Conservation (phyloP, 2,888 invertebrate genomes). For the Zootermopsis nevadensis region DNA sequence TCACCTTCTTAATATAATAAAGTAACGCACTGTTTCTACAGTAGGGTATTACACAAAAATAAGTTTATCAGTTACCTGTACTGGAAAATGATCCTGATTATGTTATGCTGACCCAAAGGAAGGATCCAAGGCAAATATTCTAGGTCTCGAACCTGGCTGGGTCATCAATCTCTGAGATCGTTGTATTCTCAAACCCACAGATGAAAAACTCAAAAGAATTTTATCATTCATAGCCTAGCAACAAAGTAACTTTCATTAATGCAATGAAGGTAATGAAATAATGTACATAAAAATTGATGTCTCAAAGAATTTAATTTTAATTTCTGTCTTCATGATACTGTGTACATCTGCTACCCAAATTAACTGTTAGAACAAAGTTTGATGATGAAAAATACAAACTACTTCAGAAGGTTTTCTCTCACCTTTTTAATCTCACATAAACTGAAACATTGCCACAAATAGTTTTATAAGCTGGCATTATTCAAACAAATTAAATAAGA, state of each 20-base stretch:
- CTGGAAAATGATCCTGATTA: conserved; percentile 80
- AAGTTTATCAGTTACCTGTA: conserved; percentile 87
- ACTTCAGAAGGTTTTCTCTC: neutral
- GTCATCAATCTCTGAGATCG: conserved; percentile 88
- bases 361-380: neutral
- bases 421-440: neutral
- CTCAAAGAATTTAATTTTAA: conserved; percentile 7
- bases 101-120: conserved; percentile 78
- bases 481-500: neutral
- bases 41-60: conserved; percentile 92
- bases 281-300: too few species aligned
- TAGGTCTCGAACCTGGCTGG: conserved; percentile 95
- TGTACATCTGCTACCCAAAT: conserved; percentile 35
- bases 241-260: neutral
- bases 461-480: conserved; percentile 16
- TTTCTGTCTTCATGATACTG: conserved; percentile 14
- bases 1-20: too few species aligned
- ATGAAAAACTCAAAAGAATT: conserved; percentile 73
- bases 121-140: conserved; percentile 95
- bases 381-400: conserved; percentile 26
- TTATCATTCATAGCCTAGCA: conserved; percentile 65
- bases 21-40: conserved; percentile 62
- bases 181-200: conserved; percentile 88
- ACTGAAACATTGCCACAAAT: conserved; percentile 13
- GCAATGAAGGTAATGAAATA: neutral